These are phyloP conservation scores for Phocoena phocoena DNA, from an alignment of 2,113 vertebrate genomes.

Conservation along the genomic window DNA sequence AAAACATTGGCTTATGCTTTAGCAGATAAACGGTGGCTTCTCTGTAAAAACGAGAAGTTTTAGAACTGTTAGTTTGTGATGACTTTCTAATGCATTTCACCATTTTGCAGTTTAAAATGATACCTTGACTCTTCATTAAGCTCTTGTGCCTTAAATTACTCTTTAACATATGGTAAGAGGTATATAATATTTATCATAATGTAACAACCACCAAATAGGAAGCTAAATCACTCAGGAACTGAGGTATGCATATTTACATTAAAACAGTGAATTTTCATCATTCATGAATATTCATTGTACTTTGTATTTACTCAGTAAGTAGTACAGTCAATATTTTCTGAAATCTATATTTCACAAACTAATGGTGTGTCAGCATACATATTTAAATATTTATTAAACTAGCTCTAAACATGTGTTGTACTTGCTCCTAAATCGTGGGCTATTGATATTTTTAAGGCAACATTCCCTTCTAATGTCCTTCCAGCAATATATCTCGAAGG, in stretches of 20 bases:
- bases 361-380: conserved; percentile 45
- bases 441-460: conserved; percentile 37
- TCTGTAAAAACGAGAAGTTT: conserved; percentile 37
- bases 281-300: conserved; percentile 64
- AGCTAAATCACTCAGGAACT: conserved; percentile 23
- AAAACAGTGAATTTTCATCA: conserved; percentile 33
- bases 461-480: not conserved
- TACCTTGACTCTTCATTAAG: conserved; percentile 28
- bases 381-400: conserved; percentile 60
- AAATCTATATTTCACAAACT: conserved; percentile 63
- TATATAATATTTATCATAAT: not conserved
- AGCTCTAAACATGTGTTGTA: conserved; percentile 43
- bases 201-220: not conserved
- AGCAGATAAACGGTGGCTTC: not conserved
- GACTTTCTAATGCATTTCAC: not conserved
- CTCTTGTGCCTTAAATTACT: not conserved
- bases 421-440: not conserved
- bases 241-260: conserved; percentile 49
- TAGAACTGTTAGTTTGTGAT: not conserved
- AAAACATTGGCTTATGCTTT: not conserved
- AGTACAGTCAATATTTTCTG: conserved; percentile 56
- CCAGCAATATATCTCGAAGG: not conserved
- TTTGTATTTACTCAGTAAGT: conserved; percentile 58
- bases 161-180: conserved; percentile 26
- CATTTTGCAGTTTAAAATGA: conserved; percentile 27